Evolutionary conservation across 2,113 vertebrate genomes (phyloP).

Genomic region (Callorhinus ursinus): DNA sequence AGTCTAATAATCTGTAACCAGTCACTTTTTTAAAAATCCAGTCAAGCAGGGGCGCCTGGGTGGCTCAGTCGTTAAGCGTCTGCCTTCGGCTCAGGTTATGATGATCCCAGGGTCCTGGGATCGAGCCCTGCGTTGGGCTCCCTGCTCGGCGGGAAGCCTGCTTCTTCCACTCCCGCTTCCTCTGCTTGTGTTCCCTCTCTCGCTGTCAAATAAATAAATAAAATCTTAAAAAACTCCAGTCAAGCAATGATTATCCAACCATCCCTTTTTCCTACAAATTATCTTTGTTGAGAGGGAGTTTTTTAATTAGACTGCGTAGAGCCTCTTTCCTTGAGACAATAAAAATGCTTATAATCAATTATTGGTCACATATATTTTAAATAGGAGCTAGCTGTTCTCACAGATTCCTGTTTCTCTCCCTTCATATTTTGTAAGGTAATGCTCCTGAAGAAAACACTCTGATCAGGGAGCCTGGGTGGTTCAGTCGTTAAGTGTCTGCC

Average conservation of each 20-base stretch:
- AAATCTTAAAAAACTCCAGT: background rate
- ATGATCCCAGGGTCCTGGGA: no score
- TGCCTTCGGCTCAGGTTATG: no score
- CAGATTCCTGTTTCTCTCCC: background rate
- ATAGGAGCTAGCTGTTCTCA: background rate
- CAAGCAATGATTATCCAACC: background rate
- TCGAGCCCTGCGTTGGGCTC: no score
- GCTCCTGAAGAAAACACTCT: background rate
- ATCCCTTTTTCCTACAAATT: background rate
- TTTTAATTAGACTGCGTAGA: background rate
- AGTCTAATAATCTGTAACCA: background rate
- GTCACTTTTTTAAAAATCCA: background rate
- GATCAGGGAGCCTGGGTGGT: no score
- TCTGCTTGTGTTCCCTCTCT: no score
- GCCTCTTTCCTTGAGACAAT: background rate
- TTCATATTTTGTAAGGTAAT: background rate
- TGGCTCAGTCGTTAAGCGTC: no score
- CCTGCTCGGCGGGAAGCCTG: no score
- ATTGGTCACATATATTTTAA: background rate
- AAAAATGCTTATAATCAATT: slow-evolving; percentile 6
- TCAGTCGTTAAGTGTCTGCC: no score
- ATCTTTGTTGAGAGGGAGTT: background rate
- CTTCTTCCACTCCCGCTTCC: no score
- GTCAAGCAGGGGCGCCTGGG: background rate
- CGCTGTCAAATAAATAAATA: no score